These are phyloP conservation scores for Drosophila orosa DNA, from an alignment of 1,140 invertebrate genomes.

Conservation along the genomic window DNA sequence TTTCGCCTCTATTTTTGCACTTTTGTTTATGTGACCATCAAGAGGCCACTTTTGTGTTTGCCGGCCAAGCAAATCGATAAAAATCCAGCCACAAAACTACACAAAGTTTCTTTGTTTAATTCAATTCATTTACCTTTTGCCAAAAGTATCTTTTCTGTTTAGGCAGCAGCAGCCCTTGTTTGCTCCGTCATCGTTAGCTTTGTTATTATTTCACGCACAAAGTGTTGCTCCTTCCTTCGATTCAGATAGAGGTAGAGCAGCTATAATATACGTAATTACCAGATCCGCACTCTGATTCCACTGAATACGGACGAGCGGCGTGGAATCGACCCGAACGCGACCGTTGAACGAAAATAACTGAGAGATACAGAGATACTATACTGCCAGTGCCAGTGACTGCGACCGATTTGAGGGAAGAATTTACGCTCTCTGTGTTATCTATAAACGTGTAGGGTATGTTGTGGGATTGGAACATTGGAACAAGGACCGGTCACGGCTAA, in stretches of 20 bases:
- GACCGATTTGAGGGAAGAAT: constrained; percentile 2
- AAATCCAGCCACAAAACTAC: constrained; percentile 43
- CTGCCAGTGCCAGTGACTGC: constrained; percentile 2
- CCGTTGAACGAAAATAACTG: constrained; percentile 45
- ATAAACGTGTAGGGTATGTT: not conserved
- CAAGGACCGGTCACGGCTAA: constrained; percentile 19
- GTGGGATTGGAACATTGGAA: constrained; percentile 7
- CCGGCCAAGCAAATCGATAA: constrained; percentile 58
- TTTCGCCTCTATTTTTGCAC: constrained; percentile 15
- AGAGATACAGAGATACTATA: constrained; percentile 33
- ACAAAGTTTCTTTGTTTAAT: constrained; percentile 41
- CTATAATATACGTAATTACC: constrained; percentile 14
- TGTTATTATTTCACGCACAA: constrained; percentile 24
- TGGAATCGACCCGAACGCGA: constrained; percentile 43
- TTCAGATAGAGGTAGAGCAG: not conserved
- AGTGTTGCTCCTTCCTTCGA: not conserved
- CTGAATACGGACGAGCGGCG: not conserved
- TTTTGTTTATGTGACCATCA: constrained; percentile 65
- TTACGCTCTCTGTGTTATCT: constrained; percentile 21
- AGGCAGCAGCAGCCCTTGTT: constrained; percentile 35
- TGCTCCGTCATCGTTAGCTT: constrained; percentile 53
- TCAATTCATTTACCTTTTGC: constrained; percentile 43
- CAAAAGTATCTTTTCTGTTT: constrained; percentile 28
- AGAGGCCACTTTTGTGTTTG: constrained; percentile 44
- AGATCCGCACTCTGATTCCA: constrained; percentile 22